Conservation (phyloP, 2,113 vertebrate genomes). For the Nannobrachium achirus region DNA sequence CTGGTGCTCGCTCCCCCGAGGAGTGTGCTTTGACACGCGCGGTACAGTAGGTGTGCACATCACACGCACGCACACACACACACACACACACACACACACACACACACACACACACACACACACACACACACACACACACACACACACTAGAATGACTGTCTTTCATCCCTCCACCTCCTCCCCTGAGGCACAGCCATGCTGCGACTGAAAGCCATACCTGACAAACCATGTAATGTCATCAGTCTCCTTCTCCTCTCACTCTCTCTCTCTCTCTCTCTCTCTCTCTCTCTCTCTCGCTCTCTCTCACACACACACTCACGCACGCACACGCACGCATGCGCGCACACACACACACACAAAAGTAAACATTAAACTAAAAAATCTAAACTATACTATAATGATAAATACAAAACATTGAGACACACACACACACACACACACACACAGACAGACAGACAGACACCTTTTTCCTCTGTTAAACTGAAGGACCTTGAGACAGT, state of each 20-base stretch:
- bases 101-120: neutral
- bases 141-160: conserved; percentile 2
- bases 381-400: too few species aligned
- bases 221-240: conserved; percentile 32
- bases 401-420: too few species aligned
- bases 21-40: conserved; percentile 12
- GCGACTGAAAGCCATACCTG: conserved; percentile 59
- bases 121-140: neutral
- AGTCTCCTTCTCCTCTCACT: too few species aligned
- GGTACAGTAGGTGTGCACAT: too few species aligned
- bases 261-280: too few species aligned
- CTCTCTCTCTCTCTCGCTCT: too few species aligned
- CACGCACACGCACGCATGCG: neutral
- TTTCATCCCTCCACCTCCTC: conserved; percentile 14
- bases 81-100: neutral
- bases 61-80: neutral
- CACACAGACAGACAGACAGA: too few species aligned
- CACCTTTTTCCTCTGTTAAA: too few species aligned
- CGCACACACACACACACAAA: conserved; percentile 1
- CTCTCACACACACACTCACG: conserved; percentile 24
- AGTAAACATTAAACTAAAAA: too few species aligned
- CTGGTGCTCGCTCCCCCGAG: conserved; percentile 39
- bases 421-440: neutral
- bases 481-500: too few species aligned
- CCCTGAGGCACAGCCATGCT: conserved; percentile 31